phyloP scores from a whole-genome alignment of 2,888 invertebrate species.

The Eumerus sabulonum region DNA sequence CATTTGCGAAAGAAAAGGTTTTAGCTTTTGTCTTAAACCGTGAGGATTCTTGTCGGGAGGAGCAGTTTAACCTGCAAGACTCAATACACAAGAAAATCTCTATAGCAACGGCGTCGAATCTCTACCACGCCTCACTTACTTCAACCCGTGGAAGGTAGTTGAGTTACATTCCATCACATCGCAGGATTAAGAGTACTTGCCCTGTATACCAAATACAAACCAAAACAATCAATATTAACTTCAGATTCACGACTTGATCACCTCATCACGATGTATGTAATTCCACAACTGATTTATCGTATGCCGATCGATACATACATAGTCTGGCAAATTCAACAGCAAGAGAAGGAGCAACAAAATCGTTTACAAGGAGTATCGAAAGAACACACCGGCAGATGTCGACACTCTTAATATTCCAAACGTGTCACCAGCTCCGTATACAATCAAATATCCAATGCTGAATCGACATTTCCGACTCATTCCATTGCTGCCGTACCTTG shows the following conservation, averaged over 20 bases:
- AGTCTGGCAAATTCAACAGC: neutral
- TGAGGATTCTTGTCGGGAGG: too few species aligned
- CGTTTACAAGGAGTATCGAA: neutral
- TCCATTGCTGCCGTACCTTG: constrained; percentile 25
- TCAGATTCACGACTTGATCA: constrained; percentile 9
- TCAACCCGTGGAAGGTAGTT: too few species aligned
- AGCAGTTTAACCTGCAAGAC: too few species aligned
- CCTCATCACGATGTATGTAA: neutral
- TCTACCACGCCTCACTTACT: too few species aligned
- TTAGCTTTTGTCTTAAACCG: too few species aligned
- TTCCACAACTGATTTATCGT: too few species aligned
- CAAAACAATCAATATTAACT: constrained; percentile 1
- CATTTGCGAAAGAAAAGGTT: too few species aligned
- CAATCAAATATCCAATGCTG: constrained; percentile 36
- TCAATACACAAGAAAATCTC: too few species aligned
- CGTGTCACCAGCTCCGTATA: constrained; percentile 23
- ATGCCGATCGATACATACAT: constrained; percentile 12
- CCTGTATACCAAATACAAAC: neutral
- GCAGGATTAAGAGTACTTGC: neutral
- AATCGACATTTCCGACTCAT: constrained; percentile 48
- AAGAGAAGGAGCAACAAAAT: neutral
- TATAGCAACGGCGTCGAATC: too few species aligned
- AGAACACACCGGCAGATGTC: neutral
- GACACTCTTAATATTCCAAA: constrained; percentile 42
- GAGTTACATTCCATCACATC: constrained; percentile 27